These are phyloP conservation scores for Caenorhabditis briggsae DNA, from an alignment of 1,140 invertebrate genomes.

Conservation along the genomic window DNA sequence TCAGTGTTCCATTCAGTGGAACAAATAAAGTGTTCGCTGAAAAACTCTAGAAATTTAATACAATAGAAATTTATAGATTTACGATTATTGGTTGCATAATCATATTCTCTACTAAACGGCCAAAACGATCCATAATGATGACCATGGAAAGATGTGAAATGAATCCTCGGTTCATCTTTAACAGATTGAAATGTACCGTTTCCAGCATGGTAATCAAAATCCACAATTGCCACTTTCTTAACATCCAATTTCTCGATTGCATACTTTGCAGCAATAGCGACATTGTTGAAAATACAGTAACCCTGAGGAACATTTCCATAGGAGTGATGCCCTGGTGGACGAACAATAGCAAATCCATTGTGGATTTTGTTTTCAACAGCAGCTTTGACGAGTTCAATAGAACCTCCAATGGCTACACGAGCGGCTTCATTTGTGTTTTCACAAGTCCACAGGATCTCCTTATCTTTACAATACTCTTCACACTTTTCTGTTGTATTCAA, in stretches of 20 bases:
- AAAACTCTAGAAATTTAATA: background rate
- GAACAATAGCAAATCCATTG: constrained; percentile 68
- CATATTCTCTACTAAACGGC: constrained; percentile 62
- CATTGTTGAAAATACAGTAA: constrained; percentile 96
- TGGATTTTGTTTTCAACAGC: constrained; percentile 61
- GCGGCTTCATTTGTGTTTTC: constrained; percentile 63
- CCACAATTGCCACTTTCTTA: constrained; percentile 65
- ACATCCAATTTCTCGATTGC: constrained; percentile 65
- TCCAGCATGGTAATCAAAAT: constrained; percentile 66
- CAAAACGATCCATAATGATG: constrained; percentile 66
- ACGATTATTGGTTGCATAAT: constrained; percentile 52
- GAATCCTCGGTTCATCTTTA: constrained; percentile 62
- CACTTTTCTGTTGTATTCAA: constrained; percentile 64
- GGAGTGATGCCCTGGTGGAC: constrained; percentile 95
- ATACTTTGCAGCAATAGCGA: constrained; percentile 87
- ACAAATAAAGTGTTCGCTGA: constrained; percentile 34
- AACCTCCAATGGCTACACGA: constrained; percentile 61
- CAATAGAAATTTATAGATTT: background rate
- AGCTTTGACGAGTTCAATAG: constrained; percentile 67
- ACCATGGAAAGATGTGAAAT: constrained; percentile 63
- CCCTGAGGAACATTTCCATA: constrained; percentile 88
- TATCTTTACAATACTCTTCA: constrained; percentile 67
- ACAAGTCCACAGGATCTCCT: constrained; percentile 66
- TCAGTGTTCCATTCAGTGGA: constrained; percentile 58
- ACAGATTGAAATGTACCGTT: constrained; percentile 66